Evolutionary conservation across 2,888 invertebrate genomes (phyloP).

Genomic region (Atethmia centrago): DNA sequence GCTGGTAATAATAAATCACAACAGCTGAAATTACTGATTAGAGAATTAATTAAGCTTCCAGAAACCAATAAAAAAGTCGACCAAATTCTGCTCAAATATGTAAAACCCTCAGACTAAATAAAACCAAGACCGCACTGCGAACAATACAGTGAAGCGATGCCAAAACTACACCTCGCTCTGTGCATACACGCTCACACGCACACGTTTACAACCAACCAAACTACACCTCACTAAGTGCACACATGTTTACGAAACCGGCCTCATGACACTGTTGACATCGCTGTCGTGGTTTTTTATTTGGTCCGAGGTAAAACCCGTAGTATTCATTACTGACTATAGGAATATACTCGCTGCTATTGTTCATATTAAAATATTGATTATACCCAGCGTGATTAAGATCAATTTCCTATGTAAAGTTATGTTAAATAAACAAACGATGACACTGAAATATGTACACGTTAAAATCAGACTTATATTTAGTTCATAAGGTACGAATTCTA

Average conservation of each 20-base stretch:
- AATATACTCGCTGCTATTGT: conserved; percentile 34
- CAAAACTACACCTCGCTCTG: no score
- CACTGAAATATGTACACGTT: conserved; percentile 67
- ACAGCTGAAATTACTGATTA: background rate
- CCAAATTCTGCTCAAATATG: conserved; percentile 17
- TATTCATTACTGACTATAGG: conserved; percentile 37
- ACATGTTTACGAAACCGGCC: no score
- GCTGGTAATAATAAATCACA: background rate
- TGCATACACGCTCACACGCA: no score
- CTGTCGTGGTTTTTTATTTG: no score
- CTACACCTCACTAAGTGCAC: no score
- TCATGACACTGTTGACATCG: no score
- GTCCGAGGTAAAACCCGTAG: no score
- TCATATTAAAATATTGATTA: conserved; percentile 46
- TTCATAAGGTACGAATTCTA: conserved; percentile 73
- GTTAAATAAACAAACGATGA: conserved; percentile 50
- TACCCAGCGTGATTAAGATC: conserved; percentile 16
- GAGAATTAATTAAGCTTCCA: background rate
- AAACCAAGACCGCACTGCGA: no score
- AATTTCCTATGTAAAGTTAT: conserved; percentile 40
- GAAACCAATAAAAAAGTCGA: background rate
- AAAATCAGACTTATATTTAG: conserved; percentile 75
- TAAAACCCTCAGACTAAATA: no score
- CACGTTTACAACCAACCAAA: no score
- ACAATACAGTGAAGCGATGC: no score